These are phyloP conservation scores for Escarpia spicata DNA, from an alignment of 2,888 invertebrate species.

Conservation along the genomic window DNA sequence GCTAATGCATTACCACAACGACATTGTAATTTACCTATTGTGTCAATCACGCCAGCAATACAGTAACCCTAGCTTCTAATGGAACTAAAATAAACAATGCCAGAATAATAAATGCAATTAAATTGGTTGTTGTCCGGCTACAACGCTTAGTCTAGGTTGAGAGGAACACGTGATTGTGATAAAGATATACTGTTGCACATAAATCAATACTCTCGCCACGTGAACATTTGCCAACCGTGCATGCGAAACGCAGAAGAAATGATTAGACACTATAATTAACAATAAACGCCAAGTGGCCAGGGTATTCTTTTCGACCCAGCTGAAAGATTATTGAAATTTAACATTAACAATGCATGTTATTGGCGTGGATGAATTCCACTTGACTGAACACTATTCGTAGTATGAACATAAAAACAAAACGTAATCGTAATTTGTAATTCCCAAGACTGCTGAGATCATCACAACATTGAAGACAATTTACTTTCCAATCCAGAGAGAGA, in stretches of 20 bases:
- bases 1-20: too few relatives aligned
- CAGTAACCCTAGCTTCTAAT: neutral
- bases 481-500: too few relatives aligned
- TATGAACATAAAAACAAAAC: neutral
- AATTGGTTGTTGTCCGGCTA: neutral
- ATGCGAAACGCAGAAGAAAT: neutral
- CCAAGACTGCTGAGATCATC: neutral
- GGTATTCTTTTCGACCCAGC: neutral
- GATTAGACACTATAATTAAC: neutral
- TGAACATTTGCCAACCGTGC: neutral
- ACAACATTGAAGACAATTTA: neutral
- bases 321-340: neutral
- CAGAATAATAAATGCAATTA: neutral
- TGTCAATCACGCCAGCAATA: neutral
- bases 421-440: neutral
- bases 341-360: slow-evolving; percentile 13
- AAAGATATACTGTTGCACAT: neutral
- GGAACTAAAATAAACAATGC: neutral
- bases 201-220: neutral
- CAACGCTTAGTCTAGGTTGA: neutral
- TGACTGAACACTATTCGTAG: neutral
- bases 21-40: neutral
- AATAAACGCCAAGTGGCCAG: neutral
- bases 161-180: neutral
- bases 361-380: neutral